phyloP scores from a whole-genome alignment of 2,113 vertebrate genomes.

The Neopipo cinnamomea region DNA sequence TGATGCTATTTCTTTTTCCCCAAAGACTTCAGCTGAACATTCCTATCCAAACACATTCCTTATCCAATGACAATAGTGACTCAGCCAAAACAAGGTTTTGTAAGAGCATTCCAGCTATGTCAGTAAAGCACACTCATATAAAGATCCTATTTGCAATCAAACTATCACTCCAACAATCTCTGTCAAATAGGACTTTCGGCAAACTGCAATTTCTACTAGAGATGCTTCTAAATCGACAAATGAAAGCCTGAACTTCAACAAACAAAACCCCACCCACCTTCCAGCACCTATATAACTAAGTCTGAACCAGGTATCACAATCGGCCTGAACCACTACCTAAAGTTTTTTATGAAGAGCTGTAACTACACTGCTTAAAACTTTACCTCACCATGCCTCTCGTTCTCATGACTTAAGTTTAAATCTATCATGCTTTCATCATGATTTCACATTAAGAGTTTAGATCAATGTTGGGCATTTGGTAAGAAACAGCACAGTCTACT shows the following conservation, averaged over 20 bases:
- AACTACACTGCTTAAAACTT: neutral
- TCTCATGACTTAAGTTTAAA: neutral
- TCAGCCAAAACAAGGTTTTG: slow-evolving; percentile 60
- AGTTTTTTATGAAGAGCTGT: neutral
- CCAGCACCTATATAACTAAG: neutral
- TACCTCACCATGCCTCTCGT: fast-evolving
- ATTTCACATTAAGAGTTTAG: neutral
- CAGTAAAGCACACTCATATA: neutral
- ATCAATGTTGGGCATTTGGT: neutral
- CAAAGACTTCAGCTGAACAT: neutral
- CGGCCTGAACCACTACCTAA: neutral
- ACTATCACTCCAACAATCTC: neutral
- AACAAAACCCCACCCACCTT: neutral
- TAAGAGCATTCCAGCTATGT: neutral
- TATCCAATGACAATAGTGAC: slow-evolving; percentile 50
- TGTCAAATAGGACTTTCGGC: neutral
- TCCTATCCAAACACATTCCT: slow-evolving; percentile 40
- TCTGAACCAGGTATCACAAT: neutral
- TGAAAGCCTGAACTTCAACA: neutral
- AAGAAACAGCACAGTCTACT: neutral
- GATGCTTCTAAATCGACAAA: neutral
- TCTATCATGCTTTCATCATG: neutral
- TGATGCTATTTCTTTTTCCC: neutral
- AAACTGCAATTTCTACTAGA: neutral
- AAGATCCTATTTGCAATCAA: neutral